A percentile compares a stretch with the other conserved stretches of the same genome.
phyloP scores from a whole-genome alignment of 2,113 vertebrate species.

The Macrotis lagotis region DNA sequence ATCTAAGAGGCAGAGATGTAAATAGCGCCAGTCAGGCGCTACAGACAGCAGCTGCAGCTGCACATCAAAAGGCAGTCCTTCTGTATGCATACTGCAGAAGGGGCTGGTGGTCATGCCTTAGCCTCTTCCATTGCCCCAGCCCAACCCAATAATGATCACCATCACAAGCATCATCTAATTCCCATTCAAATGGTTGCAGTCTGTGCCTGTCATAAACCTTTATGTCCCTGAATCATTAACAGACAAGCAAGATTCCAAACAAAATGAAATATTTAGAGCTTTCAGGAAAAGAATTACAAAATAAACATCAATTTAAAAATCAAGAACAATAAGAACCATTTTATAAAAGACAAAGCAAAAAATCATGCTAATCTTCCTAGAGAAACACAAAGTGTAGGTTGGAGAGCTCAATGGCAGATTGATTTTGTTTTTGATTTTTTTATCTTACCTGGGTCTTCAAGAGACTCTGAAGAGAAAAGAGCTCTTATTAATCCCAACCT shows the following conservation, averaged over 20 bases:
- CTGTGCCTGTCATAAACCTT: not conserved
- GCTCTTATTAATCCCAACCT: not conserved
- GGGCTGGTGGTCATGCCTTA: not conserved
- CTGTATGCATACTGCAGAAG: not conserved
- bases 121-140: accelerated
- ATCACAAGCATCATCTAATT: not conserved
- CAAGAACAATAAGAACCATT: not conserved
- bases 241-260: not conserved
- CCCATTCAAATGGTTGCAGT: not conserved
- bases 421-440: not conserved
- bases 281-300: not conserved
- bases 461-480: not conserved
- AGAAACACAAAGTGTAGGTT: not conserved
- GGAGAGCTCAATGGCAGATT: not conserved
- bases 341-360: not conserved
- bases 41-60: not conserved
- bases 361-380: not conserved
- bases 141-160: not conserved
- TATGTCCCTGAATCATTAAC: not conserved
- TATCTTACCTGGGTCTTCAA: not conserved
- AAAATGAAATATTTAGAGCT: slow-evolving; percentile 16
- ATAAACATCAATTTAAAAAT: slow-evolving; percentile 20
- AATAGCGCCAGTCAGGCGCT: not conserved
- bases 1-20: not conserved
- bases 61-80: not conserved